Evolutionary conservation across 2,113 vertebrate genomes (phyloP).

Genomic region (Rhabdornis inornatus): DNA sequence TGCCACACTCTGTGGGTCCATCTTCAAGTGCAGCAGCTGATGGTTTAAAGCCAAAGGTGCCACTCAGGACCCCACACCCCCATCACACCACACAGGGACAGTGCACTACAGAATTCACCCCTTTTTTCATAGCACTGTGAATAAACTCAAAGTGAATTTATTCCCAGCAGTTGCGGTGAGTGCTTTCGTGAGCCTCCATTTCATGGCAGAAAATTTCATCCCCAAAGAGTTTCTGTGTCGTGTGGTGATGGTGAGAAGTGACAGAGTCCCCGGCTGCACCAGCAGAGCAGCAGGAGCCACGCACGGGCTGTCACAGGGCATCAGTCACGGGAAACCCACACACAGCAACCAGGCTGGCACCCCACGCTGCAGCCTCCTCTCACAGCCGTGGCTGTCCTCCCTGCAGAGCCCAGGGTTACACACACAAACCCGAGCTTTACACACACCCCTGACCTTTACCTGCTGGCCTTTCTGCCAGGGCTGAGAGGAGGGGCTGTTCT

Average conservation of each 20-base stretch:
- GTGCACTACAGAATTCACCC: not conserved
- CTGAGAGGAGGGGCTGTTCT: not conserved
- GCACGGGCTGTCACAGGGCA: constrained; percentile 42
- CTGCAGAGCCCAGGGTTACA: not conserved
- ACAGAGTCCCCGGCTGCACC: not conserved
- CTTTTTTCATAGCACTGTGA: not conserved
- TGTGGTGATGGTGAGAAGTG: not conserved
- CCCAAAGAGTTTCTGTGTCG: not conserved
- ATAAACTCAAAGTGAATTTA: not conserved
- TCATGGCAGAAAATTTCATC: not conserved
- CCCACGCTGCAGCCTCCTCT: not conserved
- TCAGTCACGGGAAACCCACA: not conserved
- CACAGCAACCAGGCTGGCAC: not conserved
- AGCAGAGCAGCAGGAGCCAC: not conserved
- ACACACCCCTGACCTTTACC: not conserved
- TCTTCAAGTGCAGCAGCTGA: not conserved
- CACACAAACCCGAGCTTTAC: not conserved
- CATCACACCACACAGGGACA: not conserved
- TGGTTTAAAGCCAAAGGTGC: not conserved
- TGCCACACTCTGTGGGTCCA: not conserved
- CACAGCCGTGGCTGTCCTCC: not conserved
- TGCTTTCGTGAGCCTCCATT: not conserved
- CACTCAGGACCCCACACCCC: not conserved
- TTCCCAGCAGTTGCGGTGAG: not conserved
- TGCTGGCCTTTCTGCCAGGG: not conserved